A percentile compares a stretch with the other conserved stretches of the same genome.
Conservation (phyloP, 1,140 invertebrate genomes). For the Dendrolimus kikuchii region DNA sequence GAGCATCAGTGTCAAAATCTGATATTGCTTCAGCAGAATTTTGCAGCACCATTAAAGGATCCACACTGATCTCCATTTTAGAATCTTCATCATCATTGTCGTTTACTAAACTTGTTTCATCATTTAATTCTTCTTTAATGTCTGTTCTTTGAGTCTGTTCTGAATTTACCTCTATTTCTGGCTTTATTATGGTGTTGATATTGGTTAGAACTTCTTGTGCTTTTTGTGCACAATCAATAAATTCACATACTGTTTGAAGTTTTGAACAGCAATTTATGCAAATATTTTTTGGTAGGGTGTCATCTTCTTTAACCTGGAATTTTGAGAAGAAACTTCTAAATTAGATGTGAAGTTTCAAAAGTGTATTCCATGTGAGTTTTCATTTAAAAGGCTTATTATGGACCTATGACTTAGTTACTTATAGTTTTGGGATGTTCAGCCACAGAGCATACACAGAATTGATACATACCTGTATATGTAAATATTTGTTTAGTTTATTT, state of each 20-base stretch:
- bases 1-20: constrained; percentile 14
- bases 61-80: constrained; percentile 61
- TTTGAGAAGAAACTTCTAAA: too few species aligned
- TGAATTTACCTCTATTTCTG: constrained; percentile 19
- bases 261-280: constrained; percentile 63
- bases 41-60: constrained; percentile 64
- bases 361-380: too few species aligned
- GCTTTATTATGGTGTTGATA: constrained; percentile 18
- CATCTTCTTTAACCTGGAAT: constrained; percentile 59
- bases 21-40: constrained; percentile 33
- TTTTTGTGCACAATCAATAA: constrained; percentile 56
- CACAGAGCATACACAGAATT: neutral
- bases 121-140: constrained; percentile 19
- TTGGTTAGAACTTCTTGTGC: constrained; percentile 46
- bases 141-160: constrained; percentile 4
- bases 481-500: constrained; percentile 62
- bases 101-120: constrained; percentile 11
- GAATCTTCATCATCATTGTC: constrained; percentile 39
- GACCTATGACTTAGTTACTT: too few species aligned
- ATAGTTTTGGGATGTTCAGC: too few species aligned
- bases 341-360: too few species aligned
- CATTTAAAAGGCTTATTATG: too few species aligned
- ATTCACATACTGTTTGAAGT: constrained; percentile 62
- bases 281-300: constrained; percentile 67
- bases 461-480: constrained; percentile 59